These are phyloP conservation scores for Columba janthina DNA, from an alignment of 2,113 vertebrate genomes.

Conservation along the genomic window DNA sequence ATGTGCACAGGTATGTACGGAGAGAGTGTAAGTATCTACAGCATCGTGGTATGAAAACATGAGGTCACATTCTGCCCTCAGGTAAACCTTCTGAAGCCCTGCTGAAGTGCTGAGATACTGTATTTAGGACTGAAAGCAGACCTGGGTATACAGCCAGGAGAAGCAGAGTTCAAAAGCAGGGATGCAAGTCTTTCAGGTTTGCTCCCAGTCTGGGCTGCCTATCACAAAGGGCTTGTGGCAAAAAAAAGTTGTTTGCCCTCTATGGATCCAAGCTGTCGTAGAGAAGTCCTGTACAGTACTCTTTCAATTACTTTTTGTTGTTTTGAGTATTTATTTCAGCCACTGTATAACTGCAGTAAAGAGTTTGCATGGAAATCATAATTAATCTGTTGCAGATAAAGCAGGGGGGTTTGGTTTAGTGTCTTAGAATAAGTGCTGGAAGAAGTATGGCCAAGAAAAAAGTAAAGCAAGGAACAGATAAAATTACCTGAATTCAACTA, in stretches of 20 bases:
- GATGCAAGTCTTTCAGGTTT: slow-evolving; percentile 21
- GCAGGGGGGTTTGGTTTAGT: background rate
- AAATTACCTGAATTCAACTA: background rate
- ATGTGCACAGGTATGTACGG: background rate
- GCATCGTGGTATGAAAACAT: background rate
- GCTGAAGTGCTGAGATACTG: background rate
- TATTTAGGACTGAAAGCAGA: background rate
- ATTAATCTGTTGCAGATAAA: background rate
- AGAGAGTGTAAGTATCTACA: background rate
- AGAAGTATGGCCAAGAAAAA: background rate
- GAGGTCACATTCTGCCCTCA: background rate
- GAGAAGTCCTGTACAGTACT: background rate
- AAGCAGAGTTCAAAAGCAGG: background rate
- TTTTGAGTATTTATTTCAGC: background rate
- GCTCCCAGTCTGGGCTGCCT: background rate
- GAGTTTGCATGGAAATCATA: background rate
- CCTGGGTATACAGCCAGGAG: background rate
- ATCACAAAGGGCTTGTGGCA: background rate
- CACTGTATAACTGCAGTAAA: background rate
- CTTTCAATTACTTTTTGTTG: background rate
- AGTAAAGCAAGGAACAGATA: background rate
- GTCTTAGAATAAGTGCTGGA: background rate
- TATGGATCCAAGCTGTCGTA: background rate
- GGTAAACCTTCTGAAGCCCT: background rate
- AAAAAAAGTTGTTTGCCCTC: background rate